phyloP scores from a whole-genome alignment of 2,113 vertebrate species.

The Xyliphius kryptos region DNA sequence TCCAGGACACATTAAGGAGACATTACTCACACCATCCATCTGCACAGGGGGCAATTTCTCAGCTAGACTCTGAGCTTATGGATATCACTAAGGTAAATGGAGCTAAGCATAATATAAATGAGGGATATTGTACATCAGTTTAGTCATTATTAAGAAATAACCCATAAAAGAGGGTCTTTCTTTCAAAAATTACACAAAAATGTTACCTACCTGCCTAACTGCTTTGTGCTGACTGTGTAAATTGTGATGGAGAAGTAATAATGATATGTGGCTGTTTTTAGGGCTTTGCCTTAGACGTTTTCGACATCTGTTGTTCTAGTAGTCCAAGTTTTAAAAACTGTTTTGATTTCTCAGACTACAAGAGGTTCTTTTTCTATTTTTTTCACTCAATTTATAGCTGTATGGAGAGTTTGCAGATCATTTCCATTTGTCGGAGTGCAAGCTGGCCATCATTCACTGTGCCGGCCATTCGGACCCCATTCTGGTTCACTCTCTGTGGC shows the following conservation, averaged over 20 bases:
- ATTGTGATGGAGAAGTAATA: too few relatives aligned
- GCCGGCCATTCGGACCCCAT: conserved; percentile 90
- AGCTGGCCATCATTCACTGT: conserved; percentile 94
- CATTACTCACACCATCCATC: conserved; percentile 86
- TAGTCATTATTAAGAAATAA: too few relatives aligned
- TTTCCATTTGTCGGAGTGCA: conserved; percentile 91
- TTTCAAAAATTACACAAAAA: too few relatives aligned
- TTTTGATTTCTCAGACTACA: background rate
- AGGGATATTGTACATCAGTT: too few relatives aligned
- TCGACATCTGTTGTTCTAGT: too few relatives aligned
- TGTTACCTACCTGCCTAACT: too few relatives aligned
- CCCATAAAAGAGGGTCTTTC: too few relatives aligned
- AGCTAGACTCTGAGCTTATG: conserved; percentile 90
- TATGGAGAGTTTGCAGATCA: conserved; percentile 95
- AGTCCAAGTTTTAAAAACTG: too few relatives aligned
- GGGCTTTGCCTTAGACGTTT: too few relatives aligned
- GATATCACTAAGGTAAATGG: conserved; percentile 88
- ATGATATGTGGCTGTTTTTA: too few relatives aligned
- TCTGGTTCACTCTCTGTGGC: conserved; percentile 91
- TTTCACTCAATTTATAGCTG: conserved; percentile 63
- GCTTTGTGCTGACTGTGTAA: too few relatives aligned
- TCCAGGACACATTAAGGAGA: conserved; percentile 83
- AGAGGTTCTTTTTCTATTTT: background rate
- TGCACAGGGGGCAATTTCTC: conserved; percentile 83
- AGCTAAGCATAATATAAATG: background rate